Conservation (phyloP, 1,140 invertebrate species). For the Diuraphis noxia region DNA sequence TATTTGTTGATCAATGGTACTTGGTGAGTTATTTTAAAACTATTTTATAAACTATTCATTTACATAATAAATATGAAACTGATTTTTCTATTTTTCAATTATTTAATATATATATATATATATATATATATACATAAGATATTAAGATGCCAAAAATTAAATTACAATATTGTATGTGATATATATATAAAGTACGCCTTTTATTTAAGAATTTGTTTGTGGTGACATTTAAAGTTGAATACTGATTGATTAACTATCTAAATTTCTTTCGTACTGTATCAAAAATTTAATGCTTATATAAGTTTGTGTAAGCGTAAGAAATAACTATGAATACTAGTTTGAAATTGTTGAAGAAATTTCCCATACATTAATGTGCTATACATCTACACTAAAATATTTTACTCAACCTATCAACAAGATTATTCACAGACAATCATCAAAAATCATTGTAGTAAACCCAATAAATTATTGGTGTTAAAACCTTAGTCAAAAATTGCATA, state of each 20-base stretch:
- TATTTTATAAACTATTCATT: not conserved
- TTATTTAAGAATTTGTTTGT: not conserved
- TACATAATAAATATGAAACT: not conserved
- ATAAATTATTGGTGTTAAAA: not conserved
- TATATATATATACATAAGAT: too few species aligned
- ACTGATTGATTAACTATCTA: not conserved
- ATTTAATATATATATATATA: too few species aligned
- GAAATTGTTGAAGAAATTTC: not conserved
- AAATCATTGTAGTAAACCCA: not conserved
- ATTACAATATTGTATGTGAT: not conserved
- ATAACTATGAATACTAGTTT: not conserved
- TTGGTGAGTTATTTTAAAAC: slow-evolving; percentile 19
- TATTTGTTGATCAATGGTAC: slow-evolving; percentile 36
- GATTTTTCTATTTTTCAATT: too few species aligned
- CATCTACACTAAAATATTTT: not conserved
- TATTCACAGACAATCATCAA: not conserved
- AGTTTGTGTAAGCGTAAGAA: not conserved
- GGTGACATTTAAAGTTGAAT: not conserved
- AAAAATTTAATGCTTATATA: not conserved
- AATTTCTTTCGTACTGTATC: not conserved
- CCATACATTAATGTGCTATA: not conserved
- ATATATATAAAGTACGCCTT: not conserved
- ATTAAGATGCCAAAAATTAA: not conserved
- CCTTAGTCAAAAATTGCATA: not conserved
- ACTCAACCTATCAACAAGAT: not conserved